Percentiles rank a stretch among this genome's conserved stretches.
Conservation (phyloP, 2,113 vertebrate species). For the Varanus komodoensis region DNA sequence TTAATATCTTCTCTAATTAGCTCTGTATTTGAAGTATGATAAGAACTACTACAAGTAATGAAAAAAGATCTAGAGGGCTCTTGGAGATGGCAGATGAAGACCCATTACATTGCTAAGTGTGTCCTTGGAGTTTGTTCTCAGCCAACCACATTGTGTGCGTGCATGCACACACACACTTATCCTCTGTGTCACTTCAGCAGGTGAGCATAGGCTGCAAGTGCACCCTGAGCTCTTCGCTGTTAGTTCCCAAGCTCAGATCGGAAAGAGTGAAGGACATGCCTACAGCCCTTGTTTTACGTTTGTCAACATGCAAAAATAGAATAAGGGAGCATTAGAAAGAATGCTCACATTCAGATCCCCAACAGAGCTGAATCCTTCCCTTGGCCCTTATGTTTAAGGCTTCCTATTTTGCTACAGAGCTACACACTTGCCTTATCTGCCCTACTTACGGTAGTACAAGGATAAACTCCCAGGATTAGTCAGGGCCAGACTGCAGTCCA, state of each 20-base stretch:
- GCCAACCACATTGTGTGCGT: no score
- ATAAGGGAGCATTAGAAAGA: not conserved
- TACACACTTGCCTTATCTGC: not conserved
- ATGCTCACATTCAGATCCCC: not conserved
- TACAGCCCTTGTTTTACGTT: not conserved
- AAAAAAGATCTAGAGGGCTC: slow-evolving; percentile 11
- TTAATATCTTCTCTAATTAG: slow-evolving; percentile 35
- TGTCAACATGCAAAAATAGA: not conserved
- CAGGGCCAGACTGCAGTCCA: no score
- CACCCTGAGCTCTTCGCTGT: not conserved
- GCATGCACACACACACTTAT: accelerated
- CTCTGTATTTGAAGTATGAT: slow-evolving; percentile 30
- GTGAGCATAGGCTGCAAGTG: not conserved
- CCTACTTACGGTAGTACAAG: no score
- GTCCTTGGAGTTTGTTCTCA: not conserved
- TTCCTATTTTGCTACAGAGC: not conserved
- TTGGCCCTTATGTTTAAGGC: not conserved
- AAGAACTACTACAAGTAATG: slow-evolving; percentile 42
- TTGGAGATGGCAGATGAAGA: not conserved
- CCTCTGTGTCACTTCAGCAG: not conserved
- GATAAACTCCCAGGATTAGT: no score
- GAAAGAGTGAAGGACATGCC: not conserved
- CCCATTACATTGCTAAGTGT: not conserved
- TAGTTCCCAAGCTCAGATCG: not conserved
- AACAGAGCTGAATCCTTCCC: not conserved